Base-by-base conservation (phyloP, 2,888 invertebrate genomes). In the Parnassius apollo region DNA sequence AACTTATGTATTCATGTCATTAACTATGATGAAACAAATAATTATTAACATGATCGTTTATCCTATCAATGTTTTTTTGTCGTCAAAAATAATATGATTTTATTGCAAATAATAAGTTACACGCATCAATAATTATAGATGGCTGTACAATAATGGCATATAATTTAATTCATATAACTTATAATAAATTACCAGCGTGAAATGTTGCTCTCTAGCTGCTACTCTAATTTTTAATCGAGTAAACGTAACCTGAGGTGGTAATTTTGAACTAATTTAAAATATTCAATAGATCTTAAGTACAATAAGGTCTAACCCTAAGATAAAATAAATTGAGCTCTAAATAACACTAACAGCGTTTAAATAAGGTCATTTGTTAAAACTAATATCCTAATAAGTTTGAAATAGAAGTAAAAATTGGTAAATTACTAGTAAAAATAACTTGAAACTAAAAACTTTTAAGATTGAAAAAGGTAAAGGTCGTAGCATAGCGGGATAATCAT, bases 271-370 rank as follows among this genome's bases (percentile, higher is more conserved):
- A 63, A 60, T 54, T 49, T 9, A 48, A 49, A 57, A 45, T 10
- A n/a, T 35, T 54, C 8, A 35, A 48, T n/a, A 42, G 25, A 49
- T 3, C 55, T 56, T 64, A 64, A 64, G 64, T 64, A 59, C 60
- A 42, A 52, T 53, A 53, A 35, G 46, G 11, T 4, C 9, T 49
- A 48, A 51, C 42, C 25, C 57, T 57, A 60, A 44, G 25, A 51
- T 51, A n/a, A 35, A 25, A 57, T 46, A 51, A 61, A 53, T 60
- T 60, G 56, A 59, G 60, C 59, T n/a, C 48, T 64, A 64, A 44
- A 44, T 48, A 64, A n/a, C 48, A 53, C 59, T 51, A 52, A 42
- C 60, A 64, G 53, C 57, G 13, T 54, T 56, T 59, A 59, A 50
- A 65, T 59, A 56, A 53, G n/a, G 11, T 45, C 11, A 35, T 12